A percentile compares a stretch with the other conserved stretches of the same genome.
These are phyloP conservation scores for Tachina lurida DNA, from an alignment of 2,888 invertebrate species.

Conservation along the genomic window DNA sequence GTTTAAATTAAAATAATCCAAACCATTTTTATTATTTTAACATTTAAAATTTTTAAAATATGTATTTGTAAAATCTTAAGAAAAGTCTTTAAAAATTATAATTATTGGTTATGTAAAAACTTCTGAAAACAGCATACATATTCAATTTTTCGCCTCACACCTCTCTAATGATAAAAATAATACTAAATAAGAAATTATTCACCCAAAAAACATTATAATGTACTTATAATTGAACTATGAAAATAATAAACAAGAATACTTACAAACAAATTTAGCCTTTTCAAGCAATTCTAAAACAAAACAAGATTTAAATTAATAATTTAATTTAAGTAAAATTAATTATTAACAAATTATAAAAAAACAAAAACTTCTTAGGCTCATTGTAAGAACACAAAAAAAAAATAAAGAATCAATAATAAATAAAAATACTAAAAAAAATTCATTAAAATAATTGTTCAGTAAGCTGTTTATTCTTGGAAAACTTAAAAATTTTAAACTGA, in stretches of 20 bases:
- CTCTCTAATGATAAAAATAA: constrained; percentile 39
- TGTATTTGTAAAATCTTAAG: constrained; percentile 40
- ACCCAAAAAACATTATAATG: constrained; percentile 35
- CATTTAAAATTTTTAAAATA: constrained; percentile 31
- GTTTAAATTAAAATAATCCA: constrained; percentile 14
- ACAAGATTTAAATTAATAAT: constrained; percentile 73
- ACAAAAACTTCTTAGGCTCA: constrained; percentile 39
- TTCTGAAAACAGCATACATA: constrained; percentile 43
- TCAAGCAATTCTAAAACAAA: constrained; percentile 80
- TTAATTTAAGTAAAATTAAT: constrained; percentile 52
- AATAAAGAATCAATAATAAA: constrained; percentile 20
- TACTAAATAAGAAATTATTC: constrained; percentile 46
- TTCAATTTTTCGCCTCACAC: constrained; percentile 50
- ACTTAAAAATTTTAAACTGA: not conserved
- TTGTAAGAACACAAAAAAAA: constrained; percentile 44
- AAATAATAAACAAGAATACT: constrained; percentile 39
- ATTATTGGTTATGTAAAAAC: constrained; percentile 52
- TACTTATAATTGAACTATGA: constrained; percentile 55
- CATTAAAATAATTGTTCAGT: not conserved
- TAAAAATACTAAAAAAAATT: constrained; percentile 8
- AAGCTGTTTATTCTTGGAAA: constrained; percentile 1
- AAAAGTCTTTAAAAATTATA: constrained; percentile 18
- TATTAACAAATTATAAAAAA: constrained; percentile 48
- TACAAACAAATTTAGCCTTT: constrained; percentile 78
- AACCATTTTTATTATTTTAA: constrained; percentile 43